phyloP scores from a whole-genome alignment of 2,888 invertebrate genomes.

The Apamea sordens region DNA sequence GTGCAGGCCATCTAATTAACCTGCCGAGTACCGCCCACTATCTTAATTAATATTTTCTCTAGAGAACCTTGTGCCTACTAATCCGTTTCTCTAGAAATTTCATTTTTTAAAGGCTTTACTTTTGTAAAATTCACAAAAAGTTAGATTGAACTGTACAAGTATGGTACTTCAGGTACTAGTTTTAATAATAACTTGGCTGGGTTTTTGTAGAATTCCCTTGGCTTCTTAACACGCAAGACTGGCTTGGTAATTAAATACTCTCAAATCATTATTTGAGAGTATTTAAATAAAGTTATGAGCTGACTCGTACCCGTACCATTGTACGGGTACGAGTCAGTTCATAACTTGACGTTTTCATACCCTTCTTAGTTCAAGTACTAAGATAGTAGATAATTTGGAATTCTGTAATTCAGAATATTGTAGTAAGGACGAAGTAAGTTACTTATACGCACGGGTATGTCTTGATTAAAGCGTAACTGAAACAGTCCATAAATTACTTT shows the following conservation, averaged over 20 bases:
- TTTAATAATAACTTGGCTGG: conserved; percentile 13
- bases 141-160: conserved; percentile 8
- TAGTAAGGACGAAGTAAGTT: not conserved
- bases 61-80: conserved; percentile 30
- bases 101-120: conserved; percentile 28
- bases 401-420: conserved; percentile 6
- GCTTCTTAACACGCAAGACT: not conserved
- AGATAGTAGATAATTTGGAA: not conserved
- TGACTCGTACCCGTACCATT: too few relatives aligned
- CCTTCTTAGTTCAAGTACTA: not conserved
- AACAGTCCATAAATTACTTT: conserved; percentile 20
- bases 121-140: conserved; percentile 6
- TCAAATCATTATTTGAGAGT: too few relatives aligned
- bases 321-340: not conserved
- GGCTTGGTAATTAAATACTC: conserved; percentile 1
- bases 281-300: too few relatives aligned
- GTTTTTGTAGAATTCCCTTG: not conserved
- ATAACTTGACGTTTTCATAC: conserved; percentile 11
- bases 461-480: conserved; percentile 33
- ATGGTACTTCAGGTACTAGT: not conserved
- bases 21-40: conserved; percentile 25
- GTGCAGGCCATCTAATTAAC: conserved; percentile 36
- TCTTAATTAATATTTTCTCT: conserved; percentile 48
- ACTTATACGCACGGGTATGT: conserved; percentile 10
- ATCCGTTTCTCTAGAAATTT: conserved; percentile 50